A percentile compares a stretch with the other conserved stretches of the same genome.
Evolutionary conservation across 2,797 vertebrate species (phyloP).

Genomic region (Hypotaenidia philippensis): DNA sequence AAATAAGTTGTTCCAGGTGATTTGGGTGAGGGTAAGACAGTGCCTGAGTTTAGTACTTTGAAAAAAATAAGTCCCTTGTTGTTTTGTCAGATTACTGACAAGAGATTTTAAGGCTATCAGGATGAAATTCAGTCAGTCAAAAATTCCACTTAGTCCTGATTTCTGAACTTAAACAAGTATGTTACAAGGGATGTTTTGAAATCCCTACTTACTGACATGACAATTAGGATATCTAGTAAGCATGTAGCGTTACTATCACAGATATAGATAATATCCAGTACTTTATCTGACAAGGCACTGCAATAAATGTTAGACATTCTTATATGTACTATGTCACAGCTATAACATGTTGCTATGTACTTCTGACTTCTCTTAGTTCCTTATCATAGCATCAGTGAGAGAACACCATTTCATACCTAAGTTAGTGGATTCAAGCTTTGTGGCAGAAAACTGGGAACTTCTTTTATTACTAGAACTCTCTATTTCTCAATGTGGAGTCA

Average conservation of each 20-base stretch:
- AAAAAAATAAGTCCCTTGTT: not conserved
- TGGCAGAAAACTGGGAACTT: not conserved
- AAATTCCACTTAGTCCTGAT: not conserved
- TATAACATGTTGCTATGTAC: not conserved
- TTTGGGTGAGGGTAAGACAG: not conserved
- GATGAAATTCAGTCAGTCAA: not conserved
- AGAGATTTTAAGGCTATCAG: not conserved
- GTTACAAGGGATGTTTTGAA: not conserved
- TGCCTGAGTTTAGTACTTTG: not conserved
- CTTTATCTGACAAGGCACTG: not conserved
- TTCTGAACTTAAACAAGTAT: not conserved
- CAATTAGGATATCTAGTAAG: not conserved
- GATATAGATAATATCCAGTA: not conserved
- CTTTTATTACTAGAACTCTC: not conserved
- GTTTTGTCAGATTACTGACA: not conserved
- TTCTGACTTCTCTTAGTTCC: not conserved
- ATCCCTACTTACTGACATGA: not conserved
- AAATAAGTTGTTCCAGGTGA: not conserved
- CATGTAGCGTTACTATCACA: not conserved
- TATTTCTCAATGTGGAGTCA: not conserved
- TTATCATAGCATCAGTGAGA: not conserved
- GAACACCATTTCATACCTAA: not conserved
- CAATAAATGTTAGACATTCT: not conserved
- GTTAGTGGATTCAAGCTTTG: not conserved
- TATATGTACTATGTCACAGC: not conserved